Evolutionary conservation across 2,888 invertebrate genomes (phyloP).

Genomic region (Eugnorisma glareosa): DNA sequence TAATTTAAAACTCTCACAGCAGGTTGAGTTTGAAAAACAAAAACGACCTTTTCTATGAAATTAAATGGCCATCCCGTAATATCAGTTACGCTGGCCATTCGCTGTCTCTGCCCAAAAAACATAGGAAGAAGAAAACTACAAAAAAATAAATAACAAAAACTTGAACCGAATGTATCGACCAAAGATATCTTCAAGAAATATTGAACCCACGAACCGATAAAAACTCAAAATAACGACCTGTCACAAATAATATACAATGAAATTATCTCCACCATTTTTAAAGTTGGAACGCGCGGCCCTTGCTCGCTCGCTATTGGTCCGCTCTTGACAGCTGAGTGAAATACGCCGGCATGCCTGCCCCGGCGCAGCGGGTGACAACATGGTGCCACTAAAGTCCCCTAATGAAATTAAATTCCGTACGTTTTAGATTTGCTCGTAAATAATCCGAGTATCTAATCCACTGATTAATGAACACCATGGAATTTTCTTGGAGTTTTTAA

Average conservation of each 20-base stretch:
- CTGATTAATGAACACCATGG: conserved; percentile 87
- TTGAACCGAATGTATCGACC: conserved; percentile 69
- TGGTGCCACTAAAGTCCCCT: conserved; percentile 88
- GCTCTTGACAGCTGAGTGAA: conserved; percentile 88
- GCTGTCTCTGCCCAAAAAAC: neutral
- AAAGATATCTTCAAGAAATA: conserved; percentile 82
- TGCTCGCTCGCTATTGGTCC: conserved; percentile 83
- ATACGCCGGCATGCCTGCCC: conserved; percentile 84
- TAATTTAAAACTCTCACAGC: neutral
- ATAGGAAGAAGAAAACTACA: conserved; percentile 39
- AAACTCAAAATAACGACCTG: conserved; percentile 90
- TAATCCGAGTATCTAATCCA: conserved; percentile 89
- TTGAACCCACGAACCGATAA: conserved; percentile 85
- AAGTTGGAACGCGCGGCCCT: conserved; percentile 82
- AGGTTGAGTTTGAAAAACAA: neutral
- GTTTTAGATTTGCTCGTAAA: conserved; percentile 89
- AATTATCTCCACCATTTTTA: conserved; percentile 90
- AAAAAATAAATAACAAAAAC: conserved; percentile 61
- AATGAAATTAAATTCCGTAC: conserved; percentile 91
- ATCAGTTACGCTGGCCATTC: neutral
- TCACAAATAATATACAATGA: conserved; percentile 91
- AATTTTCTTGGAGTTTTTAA: conserved; percentile 77
- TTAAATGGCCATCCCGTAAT: neutral
- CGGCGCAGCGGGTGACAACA: conserved; percentile 89
- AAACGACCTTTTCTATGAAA: neutral